phyloP scores from a whole-genome alignment of 2,113 vertebrate species.

The Ifrita kowaldi region DNA sequence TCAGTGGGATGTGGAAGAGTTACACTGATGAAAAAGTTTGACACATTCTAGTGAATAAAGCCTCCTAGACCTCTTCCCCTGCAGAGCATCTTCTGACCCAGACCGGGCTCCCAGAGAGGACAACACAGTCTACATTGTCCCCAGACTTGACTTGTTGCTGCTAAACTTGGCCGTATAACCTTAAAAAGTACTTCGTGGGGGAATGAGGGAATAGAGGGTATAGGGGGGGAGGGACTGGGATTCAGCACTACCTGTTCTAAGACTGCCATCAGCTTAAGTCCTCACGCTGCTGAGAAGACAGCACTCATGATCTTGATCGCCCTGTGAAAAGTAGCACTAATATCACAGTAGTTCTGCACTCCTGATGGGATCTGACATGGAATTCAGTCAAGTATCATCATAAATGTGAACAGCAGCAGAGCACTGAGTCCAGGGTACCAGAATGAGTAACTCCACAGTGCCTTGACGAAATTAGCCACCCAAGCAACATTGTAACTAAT shows the following conservation, averaged over 20 bases:
- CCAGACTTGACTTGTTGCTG: neutral
- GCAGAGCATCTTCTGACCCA: neutral
- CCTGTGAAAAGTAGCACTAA: neutral
- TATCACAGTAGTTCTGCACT: neutral
- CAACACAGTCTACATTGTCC: fast-evolving
- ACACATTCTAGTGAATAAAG: too few species aligned
- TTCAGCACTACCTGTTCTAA: neutral
- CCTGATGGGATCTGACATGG: neutral
- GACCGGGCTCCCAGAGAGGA: neutral
- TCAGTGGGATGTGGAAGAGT: neutral
- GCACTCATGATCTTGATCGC: neutral
- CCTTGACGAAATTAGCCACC: neutral
- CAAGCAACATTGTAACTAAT: neutral
- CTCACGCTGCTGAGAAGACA: neutral
- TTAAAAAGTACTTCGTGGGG: neutral
- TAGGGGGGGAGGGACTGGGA: fast-evolving
- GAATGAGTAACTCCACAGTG: neutral
- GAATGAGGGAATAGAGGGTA: neutral
- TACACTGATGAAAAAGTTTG: neutral
- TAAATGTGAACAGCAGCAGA: neutral
- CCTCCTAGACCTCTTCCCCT: neutral
- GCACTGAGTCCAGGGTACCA: neutral
- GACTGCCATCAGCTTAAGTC: neutral
- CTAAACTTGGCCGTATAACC: neutral
- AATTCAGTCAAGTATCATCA: neutral